Conservation (phyloP, 2,797 vertebrate genomes). For the Tenualosa thibaudeaui region DNA sequence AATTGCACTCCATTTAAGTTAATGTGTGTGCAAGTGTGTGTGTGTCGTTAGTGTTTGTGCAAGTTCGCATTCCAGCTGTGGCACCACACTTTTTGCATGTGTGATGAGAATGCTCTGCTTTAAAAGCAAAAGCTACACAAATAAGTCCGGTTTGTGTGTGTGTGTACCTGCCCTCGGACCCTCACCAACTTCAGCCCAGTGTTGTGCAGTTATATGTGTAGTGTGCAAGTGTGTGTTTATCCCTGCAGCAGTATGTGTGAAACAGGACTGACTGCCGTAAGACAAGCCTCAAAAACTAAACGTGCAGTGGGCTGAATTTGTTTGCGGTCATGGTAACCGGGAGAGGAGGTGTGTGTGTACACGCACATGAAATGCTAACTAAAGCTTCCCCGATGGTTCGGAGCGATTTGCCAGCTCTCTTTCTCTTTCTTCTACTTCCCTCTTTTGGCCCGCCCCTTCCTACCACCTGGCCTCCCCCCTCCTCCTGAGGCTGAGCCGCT, state of each 20-base stretch:
- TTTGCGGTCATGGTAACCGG: not conserved
- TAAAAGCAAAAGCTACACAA: constrained; percentile 4
- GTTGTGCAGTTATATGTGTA: not conserved
- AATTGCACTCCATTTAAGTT: constrained; percentile 21
- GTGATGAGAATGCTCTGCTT: constrained; percentile 1
- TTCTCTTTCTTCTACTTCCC: constrained; percentile 79
- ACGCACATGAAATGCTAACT: not conserved
- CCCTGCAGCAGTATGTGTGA: not conserved
- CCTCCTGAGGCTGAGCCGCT: not conserved
- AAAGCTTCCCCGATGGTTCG: not conserved
- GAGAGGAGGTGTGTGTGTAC: not conserved
- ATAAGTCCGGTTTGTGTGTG: not conserved
- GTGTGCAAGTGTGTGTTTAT: not conserved
- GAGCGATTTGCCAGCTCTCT: not conserved
- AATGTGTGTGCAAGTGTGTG: not conserved
- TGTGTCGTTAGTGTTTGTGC: not conserved
- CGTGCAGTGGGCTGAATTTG: not conserved
- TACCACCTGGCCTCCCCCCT: constrained; percentile 72
- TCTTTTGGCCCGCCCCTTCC: constrained; percentile 87
- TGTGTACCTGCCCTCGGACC: not conserved
- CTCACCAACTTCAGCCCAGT: not conserved
- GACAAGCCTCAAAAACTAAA: not conserved
- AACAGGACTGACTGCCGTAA: not conserved
- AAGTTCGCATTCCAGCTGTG: not conserved
- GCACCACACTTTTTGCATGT: not conserved